Conservation (phyloP, 2,888 invertebrate genomes). For the Diarsia brunnea region DNA sequence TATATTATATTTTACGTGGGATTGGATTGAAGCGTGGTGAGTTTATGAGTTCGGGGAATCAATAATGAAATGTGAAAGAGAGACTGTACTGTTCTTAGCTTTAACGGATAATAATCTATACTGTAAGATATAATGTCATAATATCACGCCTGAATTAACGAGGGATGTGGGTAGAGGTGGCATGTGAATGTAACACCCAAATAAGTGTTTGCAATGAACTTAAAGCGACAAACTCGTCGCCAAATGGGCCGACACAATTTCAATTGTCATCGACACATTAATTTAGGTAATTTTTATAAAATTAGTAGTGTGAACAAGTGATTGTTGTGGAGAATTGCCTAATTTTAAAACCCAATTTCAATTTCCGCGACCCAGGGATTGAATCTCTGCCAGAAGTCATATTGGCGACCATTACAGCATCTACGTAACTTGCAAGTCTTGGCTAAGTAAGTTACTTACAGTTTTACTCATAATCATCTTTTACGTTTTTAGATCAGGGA, state of each 20-base stretch:
- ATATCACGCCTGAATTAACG: not conserved
- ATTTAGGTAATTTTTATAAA: not conserved
- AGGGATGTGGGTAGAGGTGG: not conserved
- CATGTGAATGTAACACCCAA: not conserved
- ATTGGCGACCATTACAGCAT: not conserved
- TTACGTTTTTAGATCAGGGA: too few relatives aligned
- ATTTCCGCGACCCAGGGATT: not conserved
- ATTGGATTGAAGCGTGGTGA: not conserved
- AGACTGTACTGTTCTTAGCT: not conserved
- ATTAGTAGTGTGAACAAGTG: not conserved
- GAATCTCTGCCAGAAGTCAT: not conserved
- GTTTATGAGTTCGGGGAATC: slow-evolving; percentile 18
- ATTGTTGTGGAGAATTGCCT: not conserved
- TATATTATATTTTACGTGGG: slow-evolving; percentile 23
- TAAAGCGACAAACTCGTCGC: too few relatives aligned
- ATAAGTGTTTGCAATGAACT: not conserved
- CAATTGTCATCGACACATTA: too few relatives aligned
- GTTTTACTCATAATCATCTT: not conserved
- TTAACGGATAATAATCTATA: not conserved
- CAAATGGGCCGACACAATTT: too few relatives aligned
- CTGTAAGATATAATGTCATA: too few relatives aligned
- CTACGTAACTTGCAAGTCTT: not conserved
- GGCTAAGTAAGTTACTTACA: not conserved
- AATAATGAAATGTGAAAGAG: slow-evolving; percentile 6
- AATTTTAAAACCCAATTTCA: not conserved